These are phyloP conservation scores for Drosophila elegans DNA, from an alignment of 1,140 invertebrate species.

Conservation along the genomic window DNA sequence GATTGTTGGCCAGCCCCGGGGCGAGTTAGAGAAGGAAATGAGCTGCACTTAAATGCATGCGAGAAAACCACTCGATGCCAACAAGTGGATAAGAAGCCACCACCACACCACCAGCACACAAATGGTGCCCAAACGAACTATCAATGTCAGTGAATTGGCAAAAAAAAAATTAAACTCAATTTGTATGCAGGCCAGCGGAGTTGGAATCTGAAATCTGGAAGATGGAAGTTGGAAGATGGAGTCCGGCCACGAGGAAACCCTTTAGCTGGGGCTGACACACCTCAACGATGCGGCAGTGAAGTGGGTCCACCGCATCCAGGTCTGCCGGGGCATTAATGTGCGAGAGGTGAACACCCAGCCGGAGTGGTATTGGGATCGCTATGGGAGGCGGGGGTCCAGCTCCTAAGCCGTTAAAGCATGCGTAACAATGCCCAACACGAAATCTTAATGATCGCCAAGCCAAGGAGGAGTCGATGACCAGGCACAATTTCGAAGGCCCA, in stretches of 20 bases:
- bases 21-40: conserved; percentile 75
- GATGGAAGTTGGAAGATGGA: conserved; percentile 3
- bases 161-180: conserved; percentile 82
- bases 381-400: conserved; percentile 5
- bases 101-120: conserved; percentile 84
- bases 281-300: conserved; percentile 65
- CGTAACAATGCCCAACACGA: conserved; percentile 76
- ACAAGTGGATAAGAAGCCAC: conserved; percentile 84
- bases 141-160: conserved; percentile 84
- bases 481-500: conserved; percentile 62
- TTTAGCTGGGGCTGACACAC: conserved; percentile 73
- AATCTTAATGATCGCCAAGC: conserved; percentile 78
- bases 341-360: conserved; percentile 63
- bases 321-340: conserved; percentile 77
- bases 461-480: conserved; percentile 69
- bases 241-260: conserved; percentile 71
- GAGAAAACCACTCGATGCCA: conserved; percentile 84
- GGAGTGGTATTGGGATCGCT: conserved; percentile 36
- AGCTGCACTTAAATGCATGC: conserved; percentile 83
- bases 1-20: conserved; percentile 49
- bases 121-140: conserved; percentile 84
- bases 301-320: conserved; percentile 55
- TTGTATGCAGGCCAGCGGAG: conserved; percentile 76
- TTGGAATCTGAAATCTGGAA: conserved; percentile 2
- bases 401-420: conserved; percentile 74